A percentile compares a stretch with the other conserved stretches of the same genome.
Conservation (phyloP, 1,140 invertebrate genomes). For the Euwallacea similis region DNA sequence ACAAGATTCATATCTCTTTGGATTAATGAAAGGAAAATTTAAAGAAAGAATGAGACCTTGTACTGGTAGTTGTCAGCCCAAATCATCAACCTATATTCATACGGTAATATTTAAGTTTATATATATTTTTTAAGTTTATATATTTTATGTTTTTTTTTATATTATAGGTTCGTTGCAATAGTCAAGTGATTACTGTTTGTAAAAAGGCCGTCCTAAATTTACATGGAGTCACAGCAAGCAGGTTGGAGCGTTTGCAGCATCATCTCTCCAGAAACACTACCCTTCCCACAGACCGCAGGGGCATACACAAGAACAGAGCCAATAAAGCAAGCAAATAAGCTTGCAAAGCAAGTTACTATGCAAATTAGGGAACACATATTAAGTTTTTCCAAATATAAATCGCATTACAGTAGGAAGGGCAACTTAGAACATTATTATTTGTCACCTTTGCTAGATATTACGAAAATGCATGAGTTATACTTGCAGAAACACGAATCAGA, state of each 20-base stretch:
- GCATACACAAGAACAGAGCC: not conserved
- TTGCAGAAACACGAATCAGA: no score
- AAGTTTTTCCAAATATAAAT: no score
- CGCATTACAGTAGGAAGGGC: no score
- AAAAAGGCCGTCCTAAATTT: not conserved
- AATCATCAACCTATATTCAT: not conserved
- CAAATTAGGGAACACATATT: no score
- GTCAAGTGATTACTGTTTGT: slow-evolving; percentile 4
- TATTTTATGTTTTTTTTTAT: slow-evolving; percentile 3
- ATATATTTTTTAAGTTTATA: no score
- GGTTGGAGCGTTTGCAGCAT: slow-evolving; percentile 2
- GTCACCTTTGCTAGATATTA: no score
- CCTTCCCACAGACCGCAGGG: not conserved
- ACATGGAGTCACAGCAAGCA: not conserved
- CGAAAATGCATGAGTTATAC: no score
- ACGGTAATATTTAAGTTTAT: not conserved
- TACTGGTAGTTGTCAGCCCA: not conserved
- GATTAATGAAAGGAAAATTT: no score
- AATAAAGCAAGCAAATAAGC: no score
- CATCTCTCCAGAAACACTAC: not conserved
- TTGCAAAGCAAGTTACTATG: not conserved
- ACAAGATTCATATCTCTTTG: no score
- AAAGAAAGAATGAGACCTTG: not conserved
- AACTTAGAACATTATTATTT: no score
- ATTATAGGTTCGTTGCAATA: slow-evolving; percentile 1